Conservation (phyloP, 2,113 vertebrate species). For the Oreochromis tanganicae region DNA sequence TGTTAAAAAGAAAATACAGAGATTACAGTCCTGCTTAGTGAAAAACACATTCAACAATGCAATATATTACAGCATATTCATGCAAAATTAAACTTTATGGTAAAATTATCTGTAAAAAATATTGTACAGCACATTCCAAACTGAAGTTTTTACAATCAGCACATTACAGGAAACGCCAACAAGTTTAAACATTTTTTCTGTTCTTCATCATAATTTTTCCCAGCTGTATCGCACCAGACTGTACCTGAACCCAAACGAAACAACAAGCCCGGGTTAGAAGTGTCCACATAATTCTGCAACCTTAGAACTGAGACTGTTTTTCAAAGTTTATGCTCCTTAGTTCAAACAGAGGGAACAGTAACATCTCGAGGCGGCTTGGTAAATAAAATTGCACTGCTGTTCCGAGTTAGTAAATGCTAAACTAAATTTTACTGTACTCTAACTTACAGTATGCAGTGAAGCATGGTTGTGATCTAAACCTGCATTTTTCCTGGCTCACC, state of each 20-base stretch:
- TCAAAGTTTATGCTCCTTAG: too few relatives aligned
- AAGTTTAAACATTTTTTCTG: neutral
- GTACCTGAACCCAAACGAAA: neutral
- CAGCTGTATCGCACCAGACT: neutral
- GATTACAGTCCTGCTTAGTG: neutral
- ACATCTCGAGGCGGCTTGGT: neutral
- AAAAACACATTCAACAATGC: neutral
- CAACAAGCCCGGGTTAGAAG: neutral
- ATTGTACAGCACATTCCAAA: neutral
- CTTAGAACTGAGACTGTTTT: rapidly evolving
- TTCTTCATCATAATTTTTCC: rapidly evolving
- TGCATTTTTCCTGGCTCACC: neutral
- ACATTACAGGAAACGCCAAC: rapidly evolving
- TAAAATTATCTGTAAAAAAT: neutral
- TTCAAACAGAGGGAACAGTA: neutral
- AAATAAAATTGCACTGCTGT: neutral
- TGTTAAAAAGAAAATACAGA: neutral
- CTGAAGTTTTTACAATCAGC: neutral
- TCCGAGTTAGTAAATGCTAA: neutral
- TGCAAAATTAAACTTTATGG: neutral
- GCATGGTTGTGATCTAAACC: neutral
- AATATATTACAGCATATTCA: neutral
- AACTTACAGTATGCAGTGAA: too few relatives aligned
- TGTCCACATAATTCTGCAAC: neutral
- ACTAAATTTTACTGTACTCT: neutral